Percentiles rank a stretch among this genome's conserved stretches.
Evolutionary conservation across 2,113 vertebrate genomes (phyloP).

Genomic region (Aptenodytes patagonicus): DNA sequence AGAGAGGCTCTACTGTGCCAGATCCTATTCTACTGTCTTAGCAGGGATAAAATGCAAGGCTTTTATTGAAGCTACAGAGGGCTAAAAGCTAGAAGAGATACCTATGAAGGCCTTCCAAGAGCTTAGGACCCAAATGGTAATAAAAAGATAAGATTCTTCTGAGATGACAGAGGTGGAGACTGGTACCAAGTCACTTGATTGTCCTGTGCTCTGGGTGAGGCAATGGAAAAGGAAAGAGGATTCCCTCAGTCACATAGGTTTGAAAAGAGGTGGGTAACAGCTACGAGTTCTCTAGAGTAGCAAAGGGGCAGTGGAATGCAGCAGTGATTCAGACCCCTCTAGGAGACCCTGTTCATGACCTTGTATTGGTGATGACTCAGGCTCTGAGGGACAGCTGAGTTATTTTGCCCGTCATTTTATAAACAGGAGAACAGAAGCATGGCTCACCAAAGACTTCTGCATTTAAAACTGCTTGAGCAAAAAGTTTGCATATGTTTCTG

Average conservation of each 20-base stretch:
- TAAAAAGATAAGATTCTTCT: not conserved
- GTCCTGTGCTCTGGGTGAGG: not conserved
- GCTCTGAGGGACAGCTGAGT: not conserved
- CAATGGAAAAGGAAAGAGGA: not conserved
- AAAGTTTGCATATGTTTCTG: not conserved
- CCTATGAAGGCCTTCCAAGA: not conserved
- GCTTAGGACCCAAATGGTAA: not conserved
- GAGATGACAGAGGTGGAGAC: not conserved
- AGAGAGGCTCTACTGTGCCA: not conserved
- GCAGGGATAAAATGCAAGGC: not conserved
- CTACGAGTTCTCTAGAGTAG: not conserved
- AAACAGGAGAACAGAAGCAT: not conserved
- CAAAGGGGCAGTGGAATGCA: not conserved
- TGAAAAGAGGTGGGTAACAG: not conserved
- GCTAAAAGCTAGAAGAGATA: not conserved
- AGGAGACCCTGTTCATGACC: not conserved
- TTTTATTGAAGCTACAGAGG: not conserved
- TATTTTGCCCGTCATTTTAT: not conserved
- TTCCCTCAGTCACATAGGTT: not conserved
- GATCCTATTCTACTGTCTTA: not conserved
- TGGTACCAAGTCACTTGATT: not conserved
- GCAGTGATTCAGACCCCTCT: not conserved
- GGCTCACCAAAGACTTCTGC: not conserved
- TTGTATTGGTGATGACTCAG: not conserved
- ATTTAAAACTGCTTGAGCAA: not conserved